Conservation (phyloP, 2,113 vertebrate species). For the Monopterus albus region DNA sequence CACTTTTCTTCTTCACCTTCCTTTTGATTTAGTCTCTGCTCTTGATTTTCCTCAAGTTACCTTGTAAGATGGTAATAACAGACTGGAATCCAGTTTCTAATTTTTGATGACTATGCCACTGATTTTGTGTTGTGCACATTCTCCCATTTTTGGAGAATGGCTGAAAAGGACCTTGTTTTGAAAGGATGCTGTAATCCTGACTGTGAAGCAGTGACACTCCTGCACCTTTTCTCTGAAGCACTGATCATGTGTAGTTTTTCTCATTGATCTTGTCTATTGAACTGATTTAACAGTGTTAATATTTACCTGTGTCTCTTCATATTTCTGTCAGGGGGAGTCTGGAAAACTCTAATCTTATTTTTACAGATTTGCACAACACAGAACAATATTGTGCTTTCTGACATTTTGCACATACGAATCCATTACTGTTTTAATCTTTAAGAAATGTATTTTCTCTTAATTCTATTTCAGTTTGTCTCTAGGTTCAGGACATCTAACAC, state of each 20-base stretch:
- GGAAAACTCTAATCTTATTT: conserved; percentile 14
- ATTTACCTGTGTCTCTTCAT: conserved; percentile 27
- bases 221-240: conserved; percentile 15
- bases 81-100: conserved; percentile 79
- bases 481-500: conserved; percentile 29
- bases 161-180: conserved; percentile 15
- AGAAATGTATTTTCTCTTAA: too few relatives aligned
- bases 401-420: conserved; percentile 55
- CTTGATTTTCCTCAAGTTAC: conserved; percentile 1
- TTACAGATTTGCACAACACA: conserved; percentile 10
- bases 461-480: conserved; percentile 1
- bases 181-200: conserved; percentile 17
- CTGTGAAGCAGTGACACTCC: conserved; percentile 53
- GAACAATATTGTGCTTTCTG: conserved; percentile 7
- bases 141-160: conserved; percentile 64
- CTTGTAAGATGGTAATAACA: conserved; percentile 48
- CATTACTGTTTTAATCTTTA: conserved; percentile 24
- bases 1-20: conserved; percentile 13
- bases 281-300: conserved; percentile 16
- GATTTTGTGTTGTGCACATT: conserved; percentile 37
- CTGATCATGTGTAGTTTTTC: conserved; percentile 17
- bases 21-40: conserved; percentile 11
- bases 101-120: conserved; percentile 41
- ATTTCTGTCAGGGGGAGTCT: conserved; percentile 23
- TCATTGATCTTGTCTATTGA: conserved; percentile 18